Conservation (phyloP, 2,113 vertebrate genomes). For the Leucosticte australis region DNA sequence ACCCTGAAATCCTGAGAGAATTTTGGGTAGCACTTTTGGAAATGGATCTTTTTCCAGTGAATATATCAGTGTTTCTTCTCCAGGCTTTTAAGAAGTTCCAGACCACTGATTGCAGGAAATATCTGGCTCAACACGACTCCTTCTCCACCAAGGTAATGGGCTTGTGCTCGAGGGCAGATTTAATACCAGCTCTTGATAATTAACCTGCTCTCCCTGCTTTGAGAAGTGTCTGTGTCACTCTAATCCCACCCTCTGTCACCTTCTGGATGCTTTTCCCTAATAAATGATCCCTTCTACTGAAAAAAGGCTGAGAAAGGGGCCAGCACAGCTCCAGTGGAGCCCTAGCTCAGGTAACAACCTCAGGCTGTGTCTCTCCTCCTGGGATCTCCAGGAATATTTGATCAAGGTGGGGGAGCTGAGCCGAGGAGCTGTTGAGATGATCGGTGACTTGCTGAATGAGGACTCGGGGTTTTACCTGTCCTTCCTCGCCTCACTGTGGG, state of each 20-base stretch:
- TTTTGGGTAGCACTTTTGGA: background rate
- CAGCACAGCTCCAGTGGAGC: background rate
- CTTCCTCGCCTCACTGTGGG: slow-evolving; percentile 15
- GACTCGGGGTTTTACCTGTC: slow-evolving; percentile 38
- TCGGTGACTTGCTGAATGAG: slow-evolving; percentile 34
- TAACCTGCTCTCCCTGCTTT: background rate
- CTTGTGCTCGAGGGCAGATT: background rate
- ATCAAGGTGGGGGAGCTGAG: slow-evolving; percentile 50
- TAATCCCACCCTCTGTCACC: no score
- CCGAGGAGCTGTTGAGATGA: slow-evolving; percentile 50
- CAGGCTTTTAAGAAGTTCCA: background rate
- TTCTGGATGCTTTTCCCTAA: background rate
- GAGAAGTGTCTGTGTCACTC: background rate
- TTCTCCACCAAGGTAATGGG: slow-evolving; percentile 63
- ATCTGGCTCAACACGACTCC: background rate
- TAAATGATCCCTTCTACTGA: background rate
- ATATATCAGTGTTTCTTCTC: background rate
- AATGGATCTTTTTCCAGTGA: background rate
- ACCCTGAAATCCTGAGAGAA: background rate
- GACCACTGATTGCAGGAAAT: background rate
- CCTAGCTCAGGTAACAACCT: background rate
- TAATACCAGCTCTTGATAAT: background rate
- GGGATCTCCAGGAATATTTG: slow-evolving; percentile 29
- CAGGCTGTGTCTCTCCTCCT: background rate
- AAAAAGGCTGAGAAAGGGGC: background rate